Evolutionary conservation across 1,140 invertebrate genomes (phyloP), one percentile per base, ranked within the genome.

Genomic region (Ruditapes philippinarum): DNA sequence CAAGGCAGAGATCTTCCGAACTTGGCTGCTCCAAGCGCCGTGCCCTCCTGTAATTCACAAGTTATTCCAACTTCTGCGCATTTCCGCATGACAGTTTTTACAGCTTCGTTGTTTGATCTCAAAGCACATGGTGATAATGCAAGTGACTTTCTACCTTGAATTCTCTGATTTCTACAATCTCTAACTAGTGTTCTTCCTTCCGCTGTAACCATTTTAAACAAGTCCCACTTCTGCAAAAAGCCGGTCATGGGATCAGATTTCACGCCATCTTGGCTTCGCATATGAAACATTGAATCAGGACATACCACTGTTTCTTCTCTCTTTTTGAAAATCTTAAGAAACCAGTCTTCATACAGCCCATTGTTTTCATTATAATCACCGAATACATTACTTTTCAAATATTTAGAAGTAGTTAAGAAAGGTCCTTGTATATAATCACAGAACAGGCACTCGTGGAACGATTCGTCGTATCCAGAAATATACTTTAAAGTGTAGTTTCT

Each of bases 371-470:
- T 60, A 17, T 94, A 70, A 0, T 83, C 28, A 11, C 38, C 33
- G 33, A 92, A 91, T 19, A 65, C 78, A 31, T 89, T 84, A 9
- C 88, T 25, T 36, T 42, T 84, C 12, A 94, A 33, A n/a, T 86
- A 31, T 11, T 70, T 38, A n/a, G 89, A 92, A 28, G 49, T 91
- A 0, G 91, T 89, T 0, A 95, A 57, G 91, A 95, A 95, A n/a
- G 95, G 93, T 12, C 92, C 94, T 51, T 89, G 85, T 14, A 95
- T 73, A 42, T 93, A 91, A 90, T 95, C 95, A 91, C 95, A 95
- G 78, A 92, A 93, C 89, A 95, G 92, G 57, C 95, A 95, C 62
- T 94, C 95, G 33, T 91, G 84, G 4, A 87, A 65, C 7, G 94
- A 95, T 62, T 87, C 81, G 49, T 91, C 90, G 81, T 95, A 95